Percentiles rank a stretch among this genome's conserved stretches.
phyloP scores from a whole-genome alignment of 2,888 invertebrate genomes.

The Zaprionus obscuricornis region DNA sequence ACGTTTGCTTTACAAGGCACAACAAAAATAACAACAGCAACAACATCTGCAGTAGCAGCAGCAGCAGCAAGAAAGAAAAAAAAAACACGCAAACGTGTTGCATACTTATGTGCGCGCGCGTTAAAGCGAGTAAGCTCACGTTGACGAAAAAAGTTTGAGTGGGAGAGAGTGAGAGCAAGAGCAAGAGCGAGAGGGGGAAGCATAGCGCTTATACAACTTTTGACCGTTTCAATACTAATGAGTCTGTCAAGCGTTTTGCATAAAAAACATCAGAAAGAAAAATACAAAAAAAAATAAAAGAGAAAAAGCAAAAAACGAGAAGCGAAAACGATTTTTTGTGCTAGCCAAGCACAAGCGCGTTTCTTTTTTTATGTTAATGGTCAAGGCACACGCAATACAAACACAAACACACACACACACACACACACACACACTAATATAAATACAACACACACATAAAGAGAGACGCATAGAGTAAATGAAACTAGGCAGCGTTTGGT shows the following conservation, averaged over 20 bases:
- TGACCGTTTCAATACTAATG: conserved; percentile 69
- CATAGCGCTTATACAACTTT: conserved; percentile 31
- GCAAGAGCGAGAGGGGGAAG: background rate
- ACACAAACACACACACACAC: conserved; percentile 10
- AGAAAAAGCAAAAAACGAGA: conserved; percentile 11
- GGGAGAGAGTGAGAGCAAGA: background rate
- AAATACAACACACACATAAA: conserved; percentile 36
- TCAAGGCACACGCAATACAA: conserved; percentile 35
- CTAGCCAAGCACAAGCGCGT: conserved; percentile 13
- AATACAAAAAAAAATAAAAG: conserved; percentile 12
- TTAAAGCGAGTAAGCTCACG: conserved; percentile 30
- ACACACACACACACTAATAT: conserved; percentile 25
- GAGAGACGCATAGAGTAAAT: too few species aligned
- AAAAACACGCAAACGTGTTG: conserved; percentile 44
- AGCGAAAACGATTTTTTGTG: conserved; percentile 17
- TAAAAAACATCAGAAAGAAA: conserved; percentile 43
- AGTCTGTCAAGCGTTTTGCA: conserved; percentile 70
- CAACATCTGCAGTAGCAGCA: conserved; percentile 18
- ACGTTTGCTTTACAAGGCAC: too few species aligned
- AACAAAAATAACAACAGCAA: background rate
- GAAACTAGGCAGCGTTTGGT: conserved; percentile 67
- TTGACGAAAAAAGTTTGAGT: background rate
- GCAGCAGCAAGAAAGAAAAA: conserved; percentile 1
- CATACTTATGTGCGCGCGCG: conserved; percentile 54
- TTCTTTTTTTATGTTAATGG: conserved; percentile 59